Evolutionary conservation across 2,888 invertebrate species (phyloP).

Genomic region (Stenodera caucasica): DNA sequence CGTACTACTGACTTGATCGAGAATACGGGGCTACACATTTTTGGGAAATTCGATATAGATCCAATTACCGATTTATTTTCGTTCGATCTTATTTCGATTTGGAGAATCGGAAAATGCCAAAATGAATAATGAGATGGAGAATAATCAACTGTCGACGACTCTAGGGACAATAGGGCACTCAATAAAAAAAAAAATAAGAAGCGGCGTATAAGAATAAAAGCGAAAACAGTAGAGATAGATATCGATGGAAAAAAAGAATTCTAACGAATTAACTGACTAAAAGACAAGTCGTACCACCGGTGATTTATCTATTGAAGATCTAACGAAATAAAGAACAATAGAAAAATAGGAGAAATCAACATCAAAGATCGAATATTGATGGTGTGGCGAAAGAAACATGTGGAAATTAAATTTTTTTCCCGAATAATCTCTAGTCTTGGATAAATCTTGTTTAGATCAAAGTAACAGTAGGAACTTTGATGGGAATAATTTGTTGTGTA

Average conservation of each 20-base stretch:
- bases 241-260: neutral
- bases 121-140: neutral
- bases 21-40: too few relatives aligned
- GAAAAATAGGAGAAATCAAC: neutral
- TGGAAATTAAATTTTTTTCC: too few relatives aligned
- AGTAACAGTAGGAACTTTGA: neutral
- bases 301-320: neutral
- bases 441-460: neutral
- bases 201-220: neutral
- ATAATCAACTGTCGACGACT: neutral
- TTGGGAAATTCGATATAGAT: too few relatives aligned
- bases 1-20: too few relatives aligned
- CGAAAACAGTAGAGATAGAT: neutral
- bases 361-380: neutral
- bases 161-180: conserved; percentile 4
- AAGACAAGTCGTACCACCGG: neutral
- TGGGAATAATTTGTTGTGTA: neutral
- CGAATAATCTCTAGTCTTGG: neutral
- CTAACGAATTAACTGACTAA: conserved; percentile 4
- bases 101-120: neutral
- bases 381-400: too few relatives aligned
- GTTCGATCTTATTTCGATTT: neutral
- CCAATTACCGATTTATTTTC: too few relatives aligned
- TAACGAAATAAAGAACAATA: neutral
- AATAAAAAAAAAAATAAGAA: neutral